Conservation (phyloP, 2,797 vertebrate genomes). For the Rhabdomys pumilio region DNA sequence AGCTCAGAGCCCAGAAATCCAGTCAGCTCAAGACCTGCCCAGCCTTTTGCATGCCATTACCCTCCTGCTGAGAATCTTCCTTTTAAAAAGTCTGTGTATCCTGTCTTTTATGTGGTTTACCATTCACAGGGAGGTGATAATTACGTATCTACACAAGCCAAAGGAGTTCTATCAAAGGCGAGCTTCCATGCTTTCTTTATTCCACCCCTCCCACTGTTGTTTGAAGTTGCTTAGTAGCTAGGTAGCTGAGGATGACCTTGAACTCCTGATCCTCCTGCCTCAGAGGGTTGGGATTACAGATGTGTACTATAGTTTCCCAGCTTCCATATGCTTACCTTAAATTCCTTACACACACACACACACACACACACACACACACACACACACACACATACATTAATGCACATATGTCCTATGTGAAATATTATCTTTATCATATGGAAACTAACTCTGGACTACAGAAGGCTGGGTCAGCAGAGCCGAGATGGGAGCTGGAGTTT, state of each 20-base stretch:
- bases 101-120: neutral
- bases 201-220: neutral
- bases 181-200: neutral
- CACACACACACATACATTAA: neutral
- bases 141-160: neutral
- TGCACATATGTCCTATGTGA: neutral
- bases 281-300: neutral
- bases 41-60: too few relatives aligned
- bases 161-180: neutral
- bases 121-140: neutral
- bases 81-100: neutral
- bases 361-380: neutral
- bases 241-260: neutral
- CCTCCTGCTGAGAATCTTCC: neutral
- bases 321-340: neutral
- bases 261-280: conserved; percentile 7
- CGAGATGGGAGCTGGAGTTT: too few relatives aligned
- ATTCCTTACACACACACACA: neutral
- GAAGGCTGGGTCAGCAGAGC: neutral
- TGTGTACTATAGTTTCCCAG: neutral
- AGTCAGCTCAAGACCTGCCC: neutral
- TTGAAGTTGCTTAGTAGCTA: neutral
- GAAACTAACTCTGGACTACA: neutral
- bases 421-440: neutral
- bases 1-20: neutral